Percentiles rank a stretch among this genome's conserved stretches.
These are phyloP conservation scores for Heliconius erato DNA, from an alignment of 2,888 invertebrate genomes.

Conservation along the genomic window DNA sequence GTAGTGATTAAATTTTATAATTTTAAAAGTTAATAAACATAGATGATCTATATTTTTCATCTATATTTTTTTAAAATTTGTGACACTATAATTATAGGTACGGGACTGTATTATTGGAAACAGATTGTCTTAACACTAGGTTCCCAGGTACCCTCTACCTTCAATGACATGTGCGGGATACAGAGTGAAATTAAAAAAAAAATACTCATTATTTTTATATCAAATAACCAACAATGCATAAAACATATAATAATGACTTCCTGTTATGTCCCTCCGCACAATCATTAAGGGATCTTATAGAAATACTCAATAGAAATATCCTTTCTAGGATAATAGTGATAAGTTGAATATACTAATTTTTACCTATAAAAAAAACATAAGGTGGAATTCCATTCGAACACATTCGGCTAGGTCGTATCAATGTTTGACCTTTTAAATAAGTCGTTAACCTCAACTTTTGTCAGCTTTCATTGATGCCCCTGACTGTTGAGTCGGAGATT, in stretches of 20 bases:
- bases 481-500: constrained; percentile 8
- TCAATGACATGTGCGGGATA: too few species aligned
- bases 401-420: constrained; percentile 1
- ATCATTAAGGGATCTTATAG: background rate
- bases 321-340: background rate
- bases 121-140: too few species aligned
- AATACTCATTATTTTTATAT: too few species aligned
- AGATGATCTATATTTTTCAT: too few species aligned
- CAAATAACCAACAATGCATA: too few species aligned
- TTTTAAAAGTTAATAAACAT: background rate
- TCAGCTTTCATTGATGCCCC: constrained; percentile 27
- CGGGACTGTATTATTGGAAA: too few species aligned
- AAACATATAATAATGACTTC: too few species aligned
- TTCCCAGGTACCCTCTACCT: too few species aligned
- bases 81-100: too few species aligned
- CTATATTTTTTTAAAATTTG: too few species aligned
- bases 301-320: background rate
- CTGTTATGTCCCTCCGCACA: background rate
- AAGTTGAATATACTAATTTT: background rate
- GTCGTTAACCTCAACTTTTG: constrained; percentile 36
- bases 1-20: background rate
- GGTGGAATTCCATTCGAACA: constrained; percentile 8
- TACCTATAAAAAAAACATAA: background rate
- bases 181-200: too few species aligned
- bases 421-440: constrained; percentile 21